phyloP scores from a whole-genome alignment of 1,140 invertebrate species.

The Maconellicoccus hirsutus region DNA sequence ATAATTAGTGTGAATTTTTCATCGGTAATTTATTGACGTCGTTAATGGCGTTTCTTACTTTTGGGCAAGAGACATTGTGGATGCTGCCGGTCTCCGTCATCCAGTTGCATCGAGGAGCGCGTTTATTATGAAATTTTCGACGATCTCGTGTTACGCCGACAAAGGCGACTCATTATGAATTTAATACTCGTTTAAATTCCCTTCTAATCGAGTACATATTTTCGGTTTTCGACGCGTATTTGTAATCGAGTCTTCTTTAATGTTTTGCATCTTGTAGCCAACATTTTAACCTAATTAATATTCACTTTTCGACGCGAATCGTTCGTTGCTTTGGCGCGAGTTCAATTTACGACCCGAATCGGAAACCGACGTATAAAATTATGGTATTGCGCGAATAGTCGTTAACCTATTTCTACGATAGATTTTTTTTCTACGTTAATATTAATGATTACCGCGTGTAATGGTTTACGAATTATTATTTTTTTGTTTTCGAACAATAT shows the following conservation, averaged over 20 bases:
- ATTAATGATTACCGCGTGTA: background rate
- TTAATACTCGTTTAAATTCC: no score
- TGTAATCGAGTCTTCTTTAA: no score
- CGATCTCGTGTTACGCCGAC: no score
- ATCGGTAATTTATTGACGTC: background rate
- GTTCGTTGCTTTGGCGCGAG: background rate
- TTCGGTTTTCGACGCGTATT: no score
- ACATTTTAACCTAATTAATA: slow-evolving; percentile 1
- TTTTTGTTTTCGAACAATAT: background rate
- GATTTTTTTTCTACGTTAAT: background rate
- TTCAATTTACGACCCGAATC: slow-evolving; percentile 3
- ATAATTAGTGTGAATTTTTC: background rate
- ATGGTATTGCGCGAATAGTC: background rate
- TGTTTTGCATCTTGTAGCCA: background rate
- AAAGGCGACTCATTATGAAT: no score
- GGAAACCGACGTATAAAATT: background rate
- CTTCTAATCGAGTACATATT: no score
- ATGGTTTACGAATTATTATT: background rate
- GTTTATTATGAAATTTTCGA: no score
- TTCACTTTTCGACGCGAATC: background rate
- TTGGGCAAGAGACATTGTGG: background rate
- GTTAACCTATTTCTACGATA: background rate
- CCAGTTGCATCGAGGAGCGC: no score
- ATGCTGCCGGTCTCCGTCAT: no score
- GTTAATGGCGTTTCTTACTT: background rate